Evolutionary conservation across 1,140 invertebrate species (phyloP), one percentile per base, ranked within the genome.

Genomic region (Drosophila saltans): DNA sequence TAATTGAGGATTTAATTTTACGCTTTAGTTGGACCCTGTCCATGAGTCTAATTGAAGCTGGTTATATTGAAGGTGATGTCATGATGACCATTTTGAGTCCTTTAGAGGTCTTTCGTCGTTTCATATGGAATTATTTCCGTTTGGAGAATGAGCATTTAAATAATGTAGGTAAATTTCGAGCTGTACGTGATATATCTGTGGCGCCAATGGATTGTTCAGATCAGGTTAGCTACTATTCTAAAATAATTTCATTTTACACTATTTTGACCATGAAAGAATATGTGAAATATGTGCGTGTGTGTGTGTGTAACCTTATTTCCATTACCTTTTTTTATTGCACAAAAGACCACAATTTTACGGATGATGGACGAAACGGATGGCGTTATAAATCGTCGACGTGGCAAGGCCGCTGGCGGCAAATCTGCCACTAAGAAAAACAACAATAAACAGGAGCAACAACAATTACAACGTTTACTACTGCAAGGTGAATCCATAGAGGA

Each of bases 341-440:
- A 92, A 16, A 16, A 16, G 91, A 95, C 95, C 0, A 95, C 97
- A 83, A 97, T 99, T 65, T 93, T 98, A 11, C 94, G 97, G 21
- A 98, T 99, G 97, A 99, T 99, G 98, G 98, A 99, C 88, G 97
- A 98, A 59, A 94, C 96, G 9, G 96, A 98, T 81, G 98, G 97
- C 1, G 97, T 98, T 6, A 92, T 95, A 2, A 97, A 98, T 85
- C 80, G 92, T 7, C 82, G 92, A 52, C 83, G 83, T 70, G 83
- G 83, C 66, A 86, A 86, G 57, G 83, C 69, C 76, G 69, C 82
- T 63, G 79, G 75, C 39, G 85, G 76, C 55, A 91, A 92, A 57
- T 58, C 69, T 41, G 79, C 71, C 68, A 78, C 69, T 52, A 78
- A 78, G 59, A 86, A 79, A 52, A 80, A 88, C 57, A 91, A 79